Evolutionary conservation across 2,797 vertebrate genomes (phyloP), one percentile per base, ranked within the genome.

Genomic region (Pipistrellus kuhlii): DNA sequence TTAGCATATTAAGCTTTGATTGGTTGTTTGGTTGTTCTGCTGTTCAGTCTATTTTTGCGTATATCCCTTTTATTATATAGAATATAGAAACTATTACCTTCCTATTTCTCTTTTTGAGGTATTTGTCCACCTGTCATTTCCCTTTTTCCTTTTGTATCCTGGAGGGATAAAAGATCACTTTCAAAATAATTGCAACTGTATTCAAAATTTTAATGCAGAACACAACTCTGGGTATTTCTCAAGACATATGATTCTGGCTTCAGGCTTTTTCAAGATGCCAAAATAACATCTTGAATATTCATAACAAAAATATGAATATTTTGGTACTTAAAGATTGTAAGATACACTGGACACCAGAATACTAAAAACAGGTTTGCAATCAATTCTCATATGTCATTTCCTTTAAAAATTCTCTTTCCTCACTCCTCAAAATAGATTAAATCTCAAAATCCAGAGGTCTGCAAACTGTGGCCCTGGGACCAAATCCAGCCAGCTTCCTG

Each of bases 121-220:
- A 12, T 80, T 41, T 92, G 27, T 81, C 25, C 55, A 27, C 21
- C 21, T 35, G 3, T 57, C 57, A 48, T 83, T 82, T 53, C 51
- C 8, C 18, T 59, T 41, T 90, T 64, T 72, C 32, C n/a, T 62
- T 57, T 92, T 38, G 72, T 46, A 48, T 76, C 18, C 53, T 59
- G 25, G 41, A 84, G 41, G 20, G 25, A 84, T 77, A 57, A 82
- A 66, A 88, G 25, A 93, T 15, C 14, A 68, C 48, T 66, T 93
- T 48, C 25, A 83, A 83, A 76, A 76, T 57, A 13, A 75, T 30
- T 68, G 30, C 69, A 76, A 88, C 69, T 5, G 55, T 71, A 55
- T 68, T 57, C 48, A 88, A 77, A 84, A 71, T 77, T 51, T 77
- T 89, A 71, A 69, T 77, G 62, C 23, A 75, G n/a, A 77, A 84